Conservation (phyloP, 2,797 vertebrate species). For the Cossypha heuglini region DNA sequence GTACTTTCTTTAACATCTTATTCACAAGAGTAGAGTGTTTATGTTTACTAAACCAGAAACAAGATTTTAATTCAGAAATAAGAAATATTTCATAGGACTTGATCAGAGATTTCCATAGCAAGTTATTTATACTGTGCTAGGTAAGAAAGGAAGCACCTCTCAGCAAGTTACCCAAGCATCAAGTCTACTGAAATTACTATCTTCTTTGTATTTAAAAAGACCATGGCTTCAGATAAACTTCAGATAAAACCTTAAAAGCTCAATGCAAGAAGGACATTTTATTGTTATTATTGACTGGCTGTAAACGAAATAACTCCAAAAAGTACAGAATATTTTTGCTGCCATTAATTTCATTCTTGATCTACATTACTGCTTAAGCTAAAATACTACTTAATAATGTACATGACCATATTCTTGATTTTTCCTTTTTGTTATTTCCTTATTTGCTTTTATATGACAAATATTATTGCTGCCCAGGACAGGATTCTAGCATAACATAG, state of each 20-base stretch:
- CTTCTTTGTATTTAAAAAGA: background rate
- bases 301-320: constrained; percentile 20
- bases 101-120: background rate
- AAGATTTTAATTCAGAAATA: background rate
- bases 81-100: background rate
- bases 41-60: background rate
- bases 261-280: constrained; percentile 39
- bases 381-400: constrained; percentile 6
- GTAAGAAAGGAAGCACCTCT: background rate
- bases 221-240: constrained; percentile 3
- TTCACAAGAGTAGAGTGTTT: background rate
- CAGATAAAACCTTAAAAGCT: constrained; percentile 34
- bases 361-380: constrained; percentile 3
- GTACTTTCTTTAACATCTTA: background rate
- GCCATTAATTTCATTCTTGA: constrained; percentile 17
- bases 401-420: background rate
- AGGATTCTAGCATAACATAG: constrained; percentile 1
- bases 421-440: background rate
- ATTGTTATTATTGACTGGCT: constrained; percentile 15
- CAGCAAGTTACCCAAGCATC: background rate
- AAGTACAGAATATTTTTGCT: constrained; percentile 13
- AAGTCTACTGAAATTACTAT: background rate
- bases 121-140: background rate
- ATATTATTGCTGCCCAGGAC: background rate
- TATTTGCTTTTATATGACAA: background rate